Conservation (phyloP, 1,140 invertebrate species). For the Hyles euphorbiae region DNA sequence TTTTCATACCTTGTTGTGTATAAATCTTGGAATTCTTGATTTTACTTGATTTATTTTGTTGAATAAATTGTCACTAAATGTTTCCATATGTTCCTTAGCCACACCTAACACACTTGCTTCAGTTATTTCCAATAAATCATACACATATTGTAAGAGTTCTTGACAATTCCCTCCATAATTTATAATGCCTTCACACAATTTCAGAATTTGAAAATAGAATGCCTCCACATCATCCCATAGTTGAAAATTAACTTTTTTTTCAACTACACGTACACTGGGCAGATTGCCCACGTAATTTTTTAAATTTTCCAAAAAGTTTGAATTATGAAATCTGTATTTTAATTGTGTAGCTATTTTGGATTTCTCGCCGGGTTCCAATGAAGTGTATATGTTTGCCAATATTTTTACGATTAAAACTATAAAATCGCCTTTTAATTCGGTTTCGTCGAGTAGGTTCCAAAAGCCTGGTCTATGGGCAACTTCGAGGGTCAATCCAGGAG, state of each 20-base stretch:
- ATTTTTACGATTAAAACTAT: conserved; percentile 61
- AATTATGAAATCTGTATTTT: conserved; percentile 49
- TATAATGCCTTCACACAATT: conserved; percentile 47
- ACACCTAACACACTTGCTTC: conserved; percentile 49
- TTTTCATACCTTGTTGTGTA: too few relatives aligned
- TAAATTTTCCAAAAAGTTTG: conserved; percentile 46
- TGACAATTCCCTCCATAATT: conserved; percentile 33
- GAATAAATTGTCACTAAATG: conserved; percentile 45
- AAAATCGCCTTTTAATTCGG: conserved; percentile 57
- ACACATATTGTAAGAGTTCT: conserved; percentile 36
- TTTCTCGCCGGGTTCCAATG: conserved; percentile 43
- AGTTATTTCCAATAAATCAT: conserved; percentile 40
- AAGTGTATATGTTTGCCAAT: conserved; percentile 48
- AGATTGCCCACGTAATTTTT: conserved; percentile 43
- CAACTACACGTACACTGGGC: conserved; percentile 44
- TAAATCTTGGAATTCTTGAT: conserved; percentile 19
- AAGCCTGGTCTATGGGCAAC: conserved; percentile 52
- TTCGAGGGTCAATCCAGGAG: conserved; percentile 47
- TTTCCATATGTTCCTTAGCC: conserved; percentile 49
- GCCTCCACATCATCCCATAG: conserved; percentile 59
- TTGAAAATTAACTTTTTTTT: conserved; percentile 57
- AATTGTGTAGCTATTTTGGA: conserved; percentile 44
- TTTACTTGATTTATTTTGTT: conserved; percentile 31
- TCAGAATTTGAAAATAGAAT: conserved; percentile 45
- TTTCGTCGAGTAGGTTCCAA: conserved; percentile 51